Evolutionary conservation across 2,888 invertebrate genomes (phyloP), one percentile per base, ranked within the genome.

Genomic region (Orthonychiurus folsomi): DNA sequence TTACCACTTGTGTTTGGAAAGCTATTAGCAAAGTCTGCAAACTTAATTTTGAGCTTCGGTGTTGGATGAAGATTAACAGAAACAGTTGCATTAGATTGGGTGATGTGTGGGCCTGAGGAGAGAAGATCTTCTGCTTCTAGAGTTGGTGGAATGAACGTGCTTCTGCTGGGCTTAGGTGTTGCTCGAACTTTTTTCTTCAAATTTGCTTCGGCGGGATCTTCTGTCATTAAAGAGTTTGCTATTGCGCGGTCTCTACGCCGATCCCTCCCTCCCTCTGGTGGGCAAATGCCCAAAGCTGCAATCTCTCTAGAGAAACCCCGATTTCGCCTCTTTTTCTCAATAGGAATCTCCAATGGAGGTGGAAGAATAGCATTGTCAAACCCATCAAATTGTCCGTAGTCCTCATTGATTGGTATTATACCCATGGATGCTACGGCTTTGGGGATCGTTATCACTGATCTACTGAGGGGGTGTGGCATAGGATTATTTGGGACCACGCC

Each of bases 341-440:
- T 62, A 26, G 53, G 60, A 5, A 58, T 20, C 1, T 57, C 56
- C 21, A 56, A 52, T 25, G 62, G 56, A 28, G 50, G 52, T 18
- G 53, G 50, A 2, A 61, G 47, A 3, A 58, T 18, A 21, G 26
- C 20, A 15, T 37, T 27, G 50, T 59, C 59, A 59, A 15, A 37
- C 3, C 27, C 27, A 50, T 74, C 87, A 85, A 56, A 21, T 9
- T 27, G 27, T 21, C 37, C 21, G 74, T 90, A 89, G 75, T 91
- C 90, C 69, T 91, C 89, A 70, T 88, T 83, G 0, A 90, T 89
- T 1, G 90, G 89, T 74, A 91, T 89, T 65, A 85, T 86, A 1
- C 89, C 88, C 86, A 90, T 90, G 12, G 90, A 90, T 24, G 90
- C 89, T 9, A 91, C 88, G 2, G 91, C 90, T 77, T 92, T 92